Percentiles rank a stretch among this genome's conserved stretches.
Conservation (phyloP, 1,140 invertebrate species). For the Caenorhabditis tropicalis region DNA sequence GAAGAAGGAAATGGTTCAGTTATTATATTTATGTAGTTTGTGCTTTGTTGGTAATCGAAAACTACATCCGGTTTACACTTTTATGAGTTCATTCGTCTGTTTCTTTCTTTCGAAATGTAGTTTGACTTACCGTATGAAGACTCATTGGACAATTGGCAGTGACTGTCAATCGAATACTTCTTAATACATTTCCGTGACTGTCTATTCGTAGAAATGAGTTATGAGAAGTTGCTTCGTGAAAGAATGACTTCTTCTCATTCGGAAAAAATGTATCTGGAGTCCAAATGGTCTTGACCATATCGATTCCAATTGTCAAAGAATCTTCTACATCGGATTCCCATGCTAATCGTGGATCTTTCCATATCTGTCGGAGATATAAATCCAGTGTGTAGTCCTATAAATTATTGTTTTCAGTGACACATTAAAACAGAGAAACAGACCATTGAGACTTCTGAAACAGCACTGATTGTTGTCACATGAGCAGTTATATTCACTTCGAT, state of each 20-base stretch:
- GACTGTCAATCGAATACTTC: slow-evolving; percentile 82
- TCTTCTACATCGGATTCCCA: slow-evolving; percentile 75
- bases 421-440: slow-evolving; percentile 75
- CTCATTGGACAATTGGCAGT: slow-evolving; percentile 97
- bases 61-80: not conserved
- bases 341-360: slow-evolving; percentile 90
- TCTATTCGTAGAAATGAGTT: slow-evolving; percentile 76
- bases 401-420: not conserved
- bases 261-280: slow-evolving; percentile 90
- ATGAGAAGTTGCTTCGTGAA: slow-evolving; percentile 93
- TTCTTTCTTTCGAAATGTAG: slow-evolving; percentile 38
- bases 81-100: not conserved
- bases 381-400: slow-evolving; percentile 94
- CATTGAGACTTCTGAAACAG: slow-evolving; percentile 98
- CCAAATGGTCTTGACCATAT: slow-evolving; percentile 97
- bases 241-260: slow-evolving; percentile 97
- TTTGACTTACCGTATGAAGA: slow-evolving; percentile 77
- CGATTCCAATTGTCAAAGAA: slow-evolving; percentile 76
- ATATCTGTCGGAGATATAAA: slow-evolving; percentile 98
- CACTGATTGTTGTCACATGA: slow-evolving; percentile 97
- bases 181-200: slow-evolving; percentile 73
- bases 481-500: slow-evolving; percentile 91
- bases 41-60: slow-evolving; percentile 18
- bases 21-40: not conserved
- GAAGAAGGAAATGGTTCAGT: not conserved